These are phyloP conservation scores for Tinamus guttatus DNA, from an alignment of 2,113 vertebrate genomes.

Conservation along the genomic window DNA sequence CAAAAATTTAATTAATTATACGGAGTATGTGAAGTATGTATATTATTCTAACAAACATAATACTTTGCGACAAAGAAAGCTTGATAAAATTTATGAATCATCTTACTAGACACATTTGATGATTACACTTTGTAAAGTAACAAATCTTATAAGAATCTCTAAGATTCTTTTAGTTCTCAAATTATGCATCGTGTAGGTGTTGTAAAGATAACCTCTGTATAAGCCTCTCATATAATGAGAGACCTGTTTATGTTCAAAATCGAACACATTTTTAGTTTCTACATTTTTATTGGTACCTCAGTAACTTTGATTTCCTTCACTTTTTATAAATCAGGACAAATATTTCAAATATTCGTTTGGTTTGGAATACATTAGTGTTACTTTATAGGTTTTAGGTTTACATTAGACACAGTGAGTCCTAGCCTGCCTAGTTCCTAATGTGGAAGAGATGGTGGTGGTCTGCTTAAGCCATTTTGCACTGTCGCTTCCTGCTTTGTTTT, in stretches of 20 bases:
- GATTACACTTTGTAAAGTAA: neutral
- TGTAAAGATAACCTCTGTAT: neutral
- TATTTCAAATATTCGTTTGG: neutral
- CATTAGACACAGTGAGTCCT: neutral
- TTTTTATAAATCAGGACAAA: neutral
- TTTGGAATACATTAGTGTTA: neutral
- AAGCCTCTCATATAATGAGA: neutral
- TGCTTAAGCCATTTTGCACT: neutral
- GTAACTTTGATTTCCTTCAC: neutral
- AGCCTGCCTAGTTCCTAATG: neutral
- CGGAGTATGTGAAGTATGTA: neutral
- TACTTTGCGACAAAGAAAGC: neutral
- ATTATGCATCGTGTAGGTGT: neutral
- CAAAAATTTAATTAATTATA: conserved; percentile 38
- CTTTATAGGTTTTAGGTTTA: neutral
- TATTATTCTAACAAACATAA: conserved; percentile 14
- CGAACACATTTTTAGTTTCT: neutral
- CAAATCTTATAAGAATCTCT: neutral
- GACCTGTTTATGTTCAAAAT: neutral
- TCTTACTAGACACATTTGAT: neutral
- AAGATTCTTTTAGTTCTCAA: neutral
- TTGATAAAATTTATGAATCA: neutral
- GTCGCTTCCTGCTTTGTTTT: neutral
- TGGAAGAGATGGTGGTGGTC: neutral
- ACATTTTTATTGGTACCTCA: neutral